Base-by-base conservation (phyloP, 2,797 vertebrate species). In the Pelodytes ibericus region DNA sequence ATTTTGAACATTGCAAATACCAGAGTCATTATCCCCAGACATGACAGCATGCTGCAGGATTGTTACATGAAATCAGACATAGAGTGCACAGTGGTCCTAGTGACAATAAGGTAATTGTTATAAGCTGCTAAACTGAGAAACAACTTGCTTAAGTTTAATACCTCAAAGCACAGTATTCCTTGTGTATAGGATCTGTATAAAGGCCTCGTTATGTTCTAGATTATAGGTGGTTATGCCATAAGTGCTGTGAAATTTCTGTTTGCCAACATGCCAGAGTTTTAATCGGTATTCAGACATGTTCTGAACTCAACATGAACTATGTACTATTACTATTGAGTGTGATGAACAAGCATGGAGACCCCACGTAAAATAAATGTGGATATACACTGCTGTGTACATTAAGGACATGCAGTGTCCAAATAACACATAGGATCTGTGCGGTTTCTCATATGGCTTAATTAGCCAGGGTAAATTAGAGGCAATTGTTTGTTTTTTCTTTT, bases 161-260 rank as follows among this genome's bases (percentile, higher is more conserved):
- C 65, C 77, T 81, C 13, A 62, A 63, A 27, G 67, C 71, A 31
- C 72, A 33, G 65, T 75, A 29, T 72, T 87, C 85, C 83, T 83
- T 77, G 41, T 57, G 61, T 72, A 78, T 62, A 75, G 77, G 83
- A 62, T 77, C 61, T 77, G 65, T 83, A 90, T 89, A 92, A 91
- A 91, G 86, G 80, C 83, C 84, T 65, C 27, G 39, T 81, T 92
- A 89, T 92, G 82, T 88, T 81, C 81, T 86, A 87, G 87, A 89
- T 88, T 91, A 88, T 82, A 90, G 83, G 83, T 80, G 75, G 59
- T 81, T 82, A 13, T 31, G 80, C 81, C 79, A 44, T 75, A 88
- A 91, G 84, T 85, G 81, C 74, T 87, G 84, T 53, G 86, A 88
- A 85, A 74, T 83, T 86, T 90, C 88, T 92, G 85, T 91, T 90